phyloP scores from a whole-genome alignment of 2,888 invertebrate species.

The Pocota personata region DNA sequence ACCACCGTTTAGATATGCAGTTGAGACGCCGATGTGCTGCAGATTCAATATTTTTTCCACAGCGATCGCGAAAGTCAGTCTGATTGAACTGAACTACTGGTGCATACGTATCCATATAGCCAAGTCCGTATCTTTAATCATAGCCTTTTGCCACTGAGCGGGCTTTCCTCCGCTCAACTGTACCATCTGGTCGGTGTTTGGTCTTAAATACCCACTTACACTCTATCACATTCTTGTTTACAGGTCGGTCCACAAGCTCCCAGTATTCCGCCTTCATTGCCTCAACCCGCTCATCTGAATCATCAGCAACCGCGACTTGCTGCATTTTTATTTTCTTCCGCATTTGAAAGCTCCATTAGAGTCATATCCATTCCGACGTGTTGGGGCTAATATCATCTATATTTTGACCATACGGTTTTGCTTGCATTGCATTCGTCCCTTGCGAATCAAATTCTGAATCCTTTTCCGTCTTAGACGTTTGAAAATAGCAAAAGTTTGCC shows the following conservation, averaged over 20 bases:
- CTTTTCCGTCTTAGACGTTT: not conserved
- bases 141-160: not conserved
- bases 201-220: conserved; percentile 9
- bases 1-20: conserved; percentile 11
- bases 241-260: conserved; percentile 11
- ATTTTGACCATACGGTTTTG: not conserved
- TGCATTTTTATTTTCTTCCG: not conserved
- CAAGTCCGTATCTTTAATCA: not conserved
- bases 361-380: not conserved
- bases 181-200: not conserved
- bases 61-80: conserved; percentile 1
- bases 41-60: not conserved
- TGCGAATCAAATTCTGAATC: not conserved
- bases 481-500: not conserved
- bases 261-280: conserved; percentile 11
- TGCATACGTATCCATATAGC: conserved; percentile 17
- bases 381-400: not conserved
- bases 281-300: not conserved
- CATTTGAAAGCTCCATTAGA: not conserved
- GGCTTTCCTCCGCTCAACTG: conserved; percentile 1
- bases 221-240: not conserved
- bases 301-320: not conserved
- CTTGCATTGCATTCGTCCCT: not conserved
- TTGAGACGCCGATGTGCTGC: conserved; percentile 23
- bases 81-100: conserved; percentile 12